Percentiles rank a stretch among this genome's conserved stretches.
phyloP scores from a whole-genome alignment of 2,113 vertebrate species.

The Nycticebus coucang region DNA sequence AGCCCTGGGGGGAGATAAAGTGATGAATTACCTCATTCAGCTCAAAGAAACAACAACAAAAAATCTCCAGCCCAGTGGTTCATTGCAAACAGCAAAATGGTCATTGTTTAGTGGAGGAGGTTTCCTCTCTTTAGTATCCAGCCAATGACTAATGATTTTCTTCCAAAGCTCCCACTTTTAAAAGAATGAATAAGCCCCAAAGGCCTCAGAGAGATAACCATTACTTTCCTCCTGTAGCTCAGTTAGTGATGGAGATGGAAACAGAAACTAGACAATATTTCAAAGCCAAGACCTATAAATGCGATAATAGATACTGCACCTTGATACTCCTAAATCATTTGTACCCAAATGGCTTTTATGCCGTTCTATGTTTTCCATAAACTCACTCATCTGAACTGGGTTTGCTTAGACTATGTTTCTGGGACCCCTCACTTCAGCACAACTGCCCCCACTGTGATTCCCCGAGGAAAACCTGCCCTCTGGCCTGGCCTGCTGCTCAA shows the following conservation, averaged over 20 bases:
- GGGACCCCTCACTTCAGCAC: neutral
- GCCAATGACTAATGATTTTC: slow-evolving; percentile 73
- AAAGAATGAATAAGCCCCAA: slow-evolving; percentile 74
- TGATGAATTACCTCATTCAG: slow-evolving; percentile 73
- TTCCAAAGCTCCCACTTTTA: slow-evolving; percentile 67
- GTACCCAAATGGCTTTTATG: neutral
- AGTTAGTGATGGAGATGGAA: slow-evolving; percentile 61
- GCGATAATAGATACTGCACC: neutral
- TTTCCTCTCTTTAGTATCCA: slow-evolving; percentile 60
- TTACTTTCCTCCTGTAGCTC: slow-evolving; percentile 67
- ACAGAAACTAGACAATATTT: slow-evolving; percentile 61
- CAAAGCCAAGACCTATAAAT: slow-evolving; percentile 47
- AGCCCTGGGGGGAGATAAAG: slow-evolving; percentile 63
- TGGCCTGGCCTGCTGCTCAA: neutral
- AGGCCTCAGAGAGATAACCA: slow-evolving; percentile 73
- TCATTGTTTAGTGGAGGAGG: slow-evolving; percentile 66
- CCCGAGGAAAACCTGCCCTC: neutral
- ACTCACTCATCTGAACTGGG: neutral
- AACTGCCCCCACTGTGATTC: neutral
- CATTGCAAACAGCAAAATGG: slow-evolving; percentile 70
- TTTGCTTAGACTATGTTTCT: neutral
- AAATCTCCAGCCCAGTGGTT: slow-evolving; percentile 58
- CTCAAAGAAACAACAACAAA: slow-evolving; percentile 74
- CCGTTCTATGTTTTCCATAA: neutral
- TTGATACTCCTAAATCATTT: neutral